Base-by-base conservation (phyloP, 1,140 invertebrate genomes). In the Pinna nobilis region DNA sequence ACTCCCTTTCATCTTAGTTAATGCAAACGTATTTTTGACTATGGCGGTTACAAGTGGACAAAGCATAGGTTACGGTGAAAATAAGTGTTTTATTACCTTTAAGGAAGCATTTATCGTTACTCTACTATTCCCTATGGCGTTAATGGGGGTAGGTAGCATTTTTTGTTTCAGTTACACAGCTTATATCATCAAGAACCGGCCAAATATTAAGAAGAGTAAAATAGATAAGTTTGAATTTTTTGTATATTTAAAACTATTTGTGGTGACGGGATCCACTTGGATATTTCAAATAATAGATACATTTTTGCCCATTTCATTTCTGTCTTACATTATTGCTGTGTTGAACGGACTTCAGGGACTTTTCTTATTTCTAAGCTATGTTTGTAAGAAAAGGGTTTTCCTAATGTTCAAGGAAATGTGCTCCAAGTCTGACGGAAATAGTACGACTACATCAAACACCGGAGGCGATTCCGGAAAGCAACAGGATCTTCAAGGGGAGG, bases 191-290 rank as follows among this genome's bases (percentile, higher is more conserved):
- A 20, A 33, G 0, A 35, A 1, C 0, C 23, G n/a, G 25, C 71
- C 64, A 23, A 53, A 32, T 1, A 33, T 68, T 13, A 39, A 55
- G 20, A 68, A 25, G 2, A 68, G 57, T 4, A 39, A 30, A 1
- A 9, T 20, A 6, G 28, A 61, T 28, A 61, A 30, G 13, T 20
- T 28, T 44, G 55, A 53, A 25, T 50, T 74, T 28, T n/a, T 50
- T 11, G 23, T 66, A 15, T 73, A 73, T 39, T 1, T 73, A 0
- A 74, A 74, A 33, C 20, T 74, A 13, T 68, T 74, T 32, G 15
- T 47, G 1, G n/a, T 74, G 7, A 73, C 70, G 0, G 70, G 63
- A n/a, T n/a, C 68, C 1, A 61, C 55, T 1, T 68, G 71, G 71
- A 41, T 74, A 23, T 23, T 47, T 3, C 44, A 68, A 37, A 55